These are phyloP conservation scores for Anolis apletophallus DNA, from an alignment of 2,797 vertebrate species.

Conservation along the genomic window DNA sequence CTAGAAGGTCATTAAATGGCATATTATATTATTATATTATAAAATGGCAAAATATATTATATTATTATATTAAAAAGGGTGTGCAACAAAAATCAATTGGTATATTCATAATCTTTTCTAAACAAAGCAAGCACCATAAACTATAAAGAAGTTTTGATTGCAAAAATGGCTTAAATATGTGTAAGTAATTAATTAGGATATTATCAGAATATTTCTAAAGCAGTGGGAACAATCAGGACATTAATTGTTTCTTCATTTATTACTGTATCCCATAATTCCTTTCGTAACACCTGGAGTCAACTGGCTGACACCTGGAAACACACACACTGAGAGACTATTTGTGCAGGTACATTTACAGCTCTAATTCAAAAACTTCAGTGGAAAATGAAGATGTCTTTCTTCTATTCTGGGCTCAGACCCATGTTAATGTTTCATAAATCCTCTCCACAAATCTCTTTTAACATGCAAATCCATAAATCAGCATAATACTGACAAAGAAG, in stretches of 20 bases:
- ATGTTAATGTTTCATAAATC: slow-evolving; percentile 69
- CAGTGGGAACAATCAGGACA: background rate
- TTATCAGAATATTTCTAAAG: background rate
- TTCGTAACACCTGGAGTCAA: slow-evolving; percentile 67
- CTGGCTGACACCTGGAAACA: slow-evolving; percentile 63
- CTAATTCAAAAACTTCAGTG: slow-evolving; percentile 48
- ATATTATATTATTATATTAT: fast-evolving
- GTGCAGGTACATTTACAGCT: slow-evolving; percentile 53
- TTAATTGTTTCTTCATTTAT: background rate
- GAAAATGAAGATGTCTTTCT: slow-evolving; percentile 70
- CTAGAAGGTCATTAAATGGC: background rate
- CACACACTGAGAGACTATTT: slow-evolving; percentile 55
- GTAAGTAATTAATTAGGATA: background rate
- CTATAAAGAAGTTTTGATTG: slow-evolving; percentile 14
- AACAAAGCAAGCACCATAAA: slow-evolving; percentile 37
- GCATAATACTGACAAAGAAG: slow-evolving; percentile 73
- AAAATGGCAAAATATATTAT: fast-evolving
- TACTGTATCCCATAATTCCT: slow-evolving; percentile 53
- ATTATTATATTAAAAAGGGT: background rate
- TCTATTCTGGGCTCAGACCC: slow-evolving; percentile 62
- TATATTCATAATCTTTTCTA: fast-evolving
- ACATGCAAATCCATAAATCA: slow-evolving; percentile 76
- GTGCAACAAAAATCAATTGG: fast-evolving
- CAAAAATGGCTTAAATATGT: background rate
- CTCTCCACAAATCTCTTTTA: slow-evolving; percentile 70